These are phyloP conservation scores for Adelphocoris suturalis DNA, from an alignment of 2,888 invertebrate species.

Conservation along the genomic window DNA sequence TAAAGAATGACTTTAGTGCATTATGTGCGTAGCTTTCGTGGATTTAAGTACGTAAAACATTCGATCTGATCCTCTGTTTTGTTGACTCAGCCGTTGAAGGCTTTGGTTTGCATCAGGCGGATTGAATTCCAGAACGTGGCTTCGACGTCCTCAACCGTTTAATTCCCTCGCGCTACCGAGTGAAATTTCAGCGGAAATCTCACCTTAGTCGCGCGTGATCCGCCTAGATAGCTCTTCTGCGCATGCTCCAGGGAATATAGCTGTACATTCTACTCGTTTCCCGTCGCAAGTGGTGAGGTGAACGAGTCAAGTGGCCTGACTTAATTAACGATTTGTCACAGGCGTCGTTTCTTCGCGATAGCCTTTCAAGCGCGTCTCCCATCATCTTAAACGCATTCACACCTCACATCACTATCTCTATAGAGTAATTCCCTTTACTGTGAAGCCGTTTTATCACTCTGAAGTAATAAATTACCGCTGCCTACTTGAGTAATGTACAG, in stretches of 20 bases:
- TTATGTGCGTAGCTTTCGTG: too few species aligned
- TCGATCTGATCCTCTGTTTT: not conserved
- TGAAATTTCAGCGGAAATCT: not conserved
- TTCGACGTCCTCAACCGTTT: too few species aligned
- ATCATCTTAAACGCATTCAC: not conserved
- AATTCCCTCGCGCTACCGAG: not conserved
- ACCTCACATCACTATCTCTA: not conserved
- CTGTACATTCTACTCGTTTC: not conserved
- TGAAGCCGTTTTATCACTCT: too few species aligned
- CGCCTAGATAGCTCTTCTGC: not conserved
- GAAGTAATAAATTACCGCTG: too few species aligned
- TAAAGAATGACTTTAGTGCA: too few species aligned
- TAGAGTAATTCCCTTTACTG: too few species aligned
- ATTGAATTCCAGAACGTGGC: not conserved
- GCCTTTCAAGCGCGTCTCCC: not conserved
- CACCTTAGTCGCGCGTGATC: not conserved
- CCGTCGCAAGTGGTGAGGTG: not conserved
- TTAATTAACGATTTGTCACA: not conserved
- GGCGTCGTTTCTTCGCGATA: not conserved
- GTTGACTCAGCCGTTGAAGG: not conserved
- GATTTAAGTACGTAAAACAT: not conserved
- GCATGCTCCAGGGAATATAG: too few species aligned
- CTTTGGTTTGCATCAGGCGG: not conserved
- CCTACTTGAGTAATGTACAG: too few species aligned
- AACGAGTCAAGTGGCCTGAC: not conserved